These are phyloP conservation scores for Gobionotothen gibberifrons DNA, from an alignment of 2,797 vertebrate genomes.

Conservation along the genomic window DNA sequence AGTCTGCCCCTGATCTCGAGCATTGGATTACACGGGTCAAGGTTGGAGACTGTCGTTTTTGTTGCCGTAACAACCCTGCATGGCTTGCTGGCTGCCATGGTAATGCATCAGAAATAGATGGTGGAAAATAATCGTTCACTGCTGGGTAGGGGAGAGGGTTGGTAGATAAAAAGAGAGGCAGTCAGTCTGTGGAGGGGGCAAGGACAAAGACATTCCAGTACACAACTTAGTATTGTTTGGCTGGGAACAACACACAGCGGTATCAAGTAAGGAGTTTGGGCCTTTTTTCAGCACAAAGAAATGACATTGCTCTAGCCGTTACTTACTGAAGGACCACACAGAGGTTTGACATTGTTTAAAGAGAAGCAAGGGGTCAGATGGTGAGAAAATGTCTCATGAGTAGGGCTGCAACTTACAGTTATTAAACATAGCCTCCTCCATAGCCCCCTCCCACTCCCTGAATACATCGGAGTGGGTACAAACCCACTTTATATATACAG, in stretches of 20 bases:
- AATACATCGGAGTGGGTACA: too few species aligned
- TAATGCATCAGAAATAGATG: constrained; percentile 64
- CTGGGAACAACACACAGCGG: background rate
- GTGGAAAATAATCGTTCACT: constrained; percentile 38
- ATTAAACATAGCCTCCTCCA: background rate
- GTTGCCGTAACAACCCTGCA: constrained; percentile 74
- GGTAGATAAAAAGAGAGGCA: constrained; percentile 14
- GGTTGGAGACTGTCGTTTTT: constrained; percentile 51
- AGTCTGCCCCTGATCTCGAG: constrained; percentile 23
- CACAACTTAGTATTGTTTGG: background rate
- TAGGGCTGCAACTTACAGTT: background rate
- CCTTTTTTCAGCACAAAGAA: background rate
- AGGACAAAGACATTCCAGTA: background rate
- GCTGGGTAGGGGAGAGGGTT: constrained; percentile 13
- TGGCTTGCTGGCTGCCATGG: constrained; percentile 66
- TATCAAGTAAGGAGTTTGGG: background rate
- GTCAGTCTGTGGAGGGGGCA: background rate
- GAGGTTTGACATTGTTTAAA: background rate
- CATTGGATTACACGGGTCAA: constrained; percentile 59
- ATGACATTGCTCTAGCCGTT: background rate
- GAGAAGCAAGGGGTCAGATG: background rate
- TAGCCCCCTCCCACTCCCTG: too few species aligned
- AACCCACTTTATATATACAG: too few species aligned
- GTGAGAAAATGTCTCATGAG: background rate
- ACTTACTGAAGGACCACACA: background rate